phyloP scores from a whole-genome alignment of 2,797 vertebrate genomes.

The Lepus oiostolus region DNA sequence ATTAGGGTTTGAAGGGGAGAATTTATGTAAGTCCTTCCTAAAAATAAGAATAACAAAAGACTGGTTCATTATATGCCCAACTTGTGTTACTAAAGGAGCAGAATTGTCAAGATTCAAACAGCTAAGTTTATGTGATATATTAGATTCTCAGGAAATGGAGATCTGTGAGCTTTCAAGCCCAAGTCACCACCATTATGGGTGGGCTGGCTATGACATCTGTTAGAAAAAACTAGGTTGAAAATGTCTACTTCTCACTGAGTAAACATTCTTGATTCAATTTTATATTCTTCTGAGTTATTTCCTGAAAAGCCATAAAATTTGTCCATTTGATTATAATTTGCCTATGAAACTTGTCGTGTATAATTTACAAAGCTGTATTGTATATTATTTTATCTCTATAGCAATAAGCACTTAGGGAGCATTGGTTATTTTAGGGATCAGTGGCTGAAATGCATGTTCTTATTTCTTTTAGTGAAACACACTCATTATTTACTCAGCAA shows the following conservation, averaged over 20 bases:
- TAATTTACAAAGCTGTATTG: conserved; percentile 72
- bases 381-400: conserved; percentile 35
- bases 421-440: conserved; percentile 51
- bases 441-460: conserved; percentile 15
- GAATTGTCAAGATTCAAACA: not conserved
- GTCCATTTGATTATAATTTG: conserved; percentile 67
- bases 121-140: accelerated
- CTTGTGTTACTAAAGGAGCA: not conserved
- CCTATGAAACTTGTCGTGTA: conserved; percentile 51
- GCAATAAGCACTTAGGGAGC: conserved; percentile 55
- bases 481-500: conserved; percentile 54
- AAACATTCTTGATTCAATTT: conserved; percentile 48
- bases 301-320: conserved; percentile 59
- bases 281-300: conserved; percentile 66
- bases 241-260: not conserved
- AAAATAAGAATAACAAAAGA: not conserved
- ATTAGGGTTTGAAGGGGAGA: not conserved
- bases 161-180: not conserved
- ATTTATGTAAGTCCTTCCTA: not conserved
- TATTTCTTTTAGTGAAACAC: not conserved
- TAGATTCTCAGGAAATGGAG: not conserved
- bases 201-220: not conserved
- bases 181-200: not conserved
- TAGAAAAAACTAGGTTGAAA: not conserved
- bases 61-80: not conserved